Base-by-base conservation (phyloP, 1,140 invertebrate genomes). In the Euwallacea similis region DNA sequence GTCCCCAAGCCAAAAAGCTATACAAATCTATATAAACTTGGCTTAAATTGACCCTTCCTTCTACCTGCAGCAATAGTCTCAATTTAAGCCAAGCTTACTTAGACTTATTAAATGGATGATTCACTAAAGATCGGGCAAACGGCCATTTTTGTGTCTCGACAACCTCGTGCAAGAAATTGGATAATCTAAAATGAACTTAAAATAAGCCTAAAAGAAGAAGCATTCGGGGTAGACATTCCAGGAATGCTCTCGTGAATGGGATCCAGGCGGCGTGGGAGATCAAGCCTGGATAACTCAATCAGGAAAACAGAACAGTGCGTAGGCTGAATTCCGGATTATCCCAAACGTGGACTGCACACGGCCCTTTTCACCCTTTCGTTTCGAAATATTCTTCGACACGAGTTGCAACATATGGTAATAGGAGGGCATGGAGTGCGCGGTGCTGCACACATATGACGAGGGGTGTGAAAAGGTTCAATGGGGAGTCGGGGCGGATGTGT, bases 261-360 rank as follows among this genome's bases (percentile, higher is more conserved):
- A 50, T 50, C 21, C 42, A 61, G 62, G 21, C 62, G 62, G 62
- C 62, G 62, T 64, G 62, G 62, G 62, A 64, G 62, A 64, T 64
- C 62, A 64, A 64, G 9, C 41, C 62, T 53, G 62, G 62, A 64
- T 64, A 64, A 64, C 33, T 53, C 10, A 46, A 64, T n/a, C 44
- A 47, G 62, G 62, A 64, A 10, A 13, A 4, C 62, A 64, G 62
- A 46, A 64, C 9, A 9, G 11, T 4, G 11, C 11, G n/a, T 8
- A 13, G 46, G 8, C n/a, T 7, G 16, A 21, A 64, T 64, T 43
- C 62, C 46, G 46, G 62, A 64, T 64, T 15, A 64, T 64, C 62
- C 46, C 41, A 13, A 33, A 33, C 21, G 21, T 61, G 16, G 21
- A 58, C 9, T 15, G 55, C 13, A 58, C 42, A 43, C 42, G 59